A percentile compares a stretch with the other conserved stretches of the same genome.
Evolutionary conservation across 2,888 invertebrate species (phyloP).

Genomic region (Maniola hyperantus): DNA sequence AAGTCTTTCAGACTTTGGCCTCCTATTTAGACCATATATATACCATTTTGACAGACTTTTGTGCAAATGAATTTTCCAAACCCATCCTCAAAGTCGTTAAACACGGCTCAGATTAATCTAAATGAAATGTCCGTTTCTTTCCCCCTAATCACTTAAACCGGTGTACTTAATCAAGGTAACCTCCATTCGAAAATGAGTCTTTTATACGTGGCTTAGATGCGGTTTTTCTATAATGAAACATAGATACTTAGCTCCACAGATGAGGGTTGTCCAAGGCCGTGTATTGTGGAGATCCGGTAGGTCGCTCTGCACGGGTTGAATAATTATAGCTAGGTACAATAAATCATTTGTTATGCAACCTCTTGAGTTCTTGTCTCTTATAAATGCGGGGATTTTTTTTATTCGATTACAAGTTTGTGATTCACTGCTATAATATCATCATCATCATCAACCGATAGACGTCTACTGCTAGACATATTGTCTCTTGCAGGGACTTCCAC

Average conservation of each 20-base stretch:
- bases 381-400: not conserved
- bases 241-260: conserved; percentile 32
- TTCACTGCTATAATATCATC: no score
- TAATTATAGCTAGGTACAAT: conserved; percentile 14
- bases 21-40: no score
- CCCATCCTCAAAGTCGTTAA: conserved; percentile 20
- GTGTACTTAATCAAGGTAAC: conserved; percentile 33
- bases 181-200: conserved; percentile 22
- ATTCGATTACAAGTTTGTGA: not conserved
- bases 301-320: conserved; percentile 29
- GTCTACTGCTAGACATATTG: no score
- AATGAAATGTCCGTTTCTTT: conserved; percentile 33
- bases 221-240: conserved; percentile 22
- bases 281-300: conserved; percentile 66
- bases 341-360: conserved; percentile 29
- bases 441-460: no score
- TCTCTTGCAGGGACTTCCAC: no score
- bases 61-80: conserved; percentile 7
- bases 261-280: conserved; percentile 75
- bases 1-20: no score
- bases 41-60: not conserved
- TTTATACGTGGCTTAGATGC: conserved; percentile 26
- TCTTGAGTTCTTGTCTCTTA: conserved; percentile 25
- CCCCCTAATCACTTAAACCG: conserved; percentile 39
- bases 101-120: conserved; percentile 30